Evolutionary conservation across 2,797 vertebrate species (phyloP), one percentile per base, ranked within the genome.

Genomic region (Sebastes vulpes): DNA sequence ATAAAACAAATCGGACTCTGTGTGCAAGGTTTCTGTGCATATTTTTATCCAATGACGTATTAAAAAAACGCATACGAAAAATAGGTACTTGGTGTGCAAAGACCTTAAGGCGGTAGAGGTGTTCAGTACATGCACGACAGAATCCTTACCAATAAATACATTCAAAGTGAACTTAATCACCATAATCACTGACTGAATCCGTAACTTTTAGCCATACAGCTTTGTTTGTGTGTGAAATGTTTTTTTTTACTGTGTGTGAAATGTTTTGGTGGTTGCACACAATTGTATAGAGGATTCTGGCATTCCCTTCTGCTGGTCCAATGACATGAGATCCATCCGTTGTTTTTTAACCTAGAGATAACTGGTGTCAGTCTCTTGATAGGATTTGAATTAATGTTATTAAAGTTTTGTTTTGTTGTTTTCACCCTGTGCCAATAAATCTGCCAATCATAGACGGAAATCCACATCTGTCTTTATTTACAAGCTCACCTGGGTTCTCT

Each of bases 41-140:
- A 16, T 46, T 46, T 46, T 7, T 14, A 42, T 42, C 38, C 0
- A 0, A 16, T 42, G 38, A 42, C 2, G 5, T 14, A 42, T 42
- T 38, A 14, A 38, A 35, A 35, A 35, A 35, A 38, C 2, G 12
- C 38, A 42, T 16, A 42, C 5, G 5, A 16, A 42, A 42, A 42
- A 42, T 42, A 16, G 0, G 0, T 14, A 16, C 0, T 42, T 1
- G 38, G 38, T 42, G 38, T 42, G 38, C 38, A 42, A 42, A 42
- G 38, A 6, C 38, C 38, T 42, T 42, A 42, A 42, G 5, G 38
- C 38, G 12, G 2, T 42, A 42, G 38, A 42, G 14, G 38, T 42
- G 12, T 42, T 42, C 0, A 1, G 38, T 42, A 42, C 38, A 42
- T 42, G 38, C 14, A 42, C 35, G 12, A 1, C 12, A 14, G 35